These are phyloP conservation scores for Lepidurus arcticus DNA, from an alignment of 1,140 invertebrate species.

Conservation along the genomic window DNA sequence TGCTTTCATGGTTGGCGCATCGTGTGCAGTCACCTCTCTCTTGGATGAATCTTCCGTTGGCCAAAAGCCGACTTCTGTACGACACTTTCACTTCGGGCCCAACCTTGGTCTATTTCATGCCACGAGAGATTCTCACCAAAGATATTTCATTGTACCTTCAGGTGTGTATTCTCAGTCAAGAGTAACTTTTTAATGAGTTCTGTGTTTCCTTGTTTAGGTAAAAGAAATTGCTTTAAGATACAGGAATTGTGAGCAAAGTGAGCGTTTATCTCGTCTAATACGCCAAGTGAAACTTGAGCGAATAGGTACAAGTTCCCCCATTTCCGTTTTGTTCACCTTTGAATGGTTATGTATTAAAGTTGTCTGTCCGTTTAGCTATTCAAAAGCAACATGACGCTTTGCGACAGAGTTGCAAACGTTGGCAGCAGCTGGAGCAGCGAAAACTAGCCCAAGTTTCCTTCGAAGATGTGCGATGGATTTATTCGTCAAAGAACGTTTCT, in stretches of 20 bases:
- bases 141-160: not conserved
- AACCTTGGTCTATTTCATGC: conserved; percentile 5
- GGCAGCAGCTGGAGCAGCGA: not conserved
- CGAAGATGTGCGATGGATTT: not conserved
- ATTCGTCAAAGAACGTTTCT: not conserved
- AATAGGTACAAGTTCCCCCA: not conserved
- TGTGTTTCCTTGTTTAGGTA: not conserved
- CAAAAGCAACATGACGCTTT: not conserved
- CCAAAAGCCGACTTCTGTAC: not conserved
- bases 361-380: not conserved
- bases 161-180: not conserved
- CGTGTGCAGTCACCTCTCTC: not conserved
- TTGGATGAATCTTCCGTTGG: not conserved
- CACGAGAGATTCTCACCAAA: not conserved
- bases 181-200: not conserved
- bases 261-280: not conserved
- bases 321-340: not conserved
- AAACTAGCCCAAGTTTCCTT: not conserved
- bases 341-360: not conserved
- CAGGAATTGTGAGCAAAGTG: not conserved
- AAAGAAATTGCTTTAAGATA: not conserved
- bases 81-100: conserved; percentile 6
- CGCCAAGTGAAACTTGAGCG: not conserved
- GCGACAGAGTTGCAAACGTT: not conserved
- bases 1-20: not conserved